Percentiles rank a stretch among this genome's conserved stretches.
Conservation (phyloP, 92 coral and sea anemone genomes). For the Epizoanthus scotinus region DNA sequence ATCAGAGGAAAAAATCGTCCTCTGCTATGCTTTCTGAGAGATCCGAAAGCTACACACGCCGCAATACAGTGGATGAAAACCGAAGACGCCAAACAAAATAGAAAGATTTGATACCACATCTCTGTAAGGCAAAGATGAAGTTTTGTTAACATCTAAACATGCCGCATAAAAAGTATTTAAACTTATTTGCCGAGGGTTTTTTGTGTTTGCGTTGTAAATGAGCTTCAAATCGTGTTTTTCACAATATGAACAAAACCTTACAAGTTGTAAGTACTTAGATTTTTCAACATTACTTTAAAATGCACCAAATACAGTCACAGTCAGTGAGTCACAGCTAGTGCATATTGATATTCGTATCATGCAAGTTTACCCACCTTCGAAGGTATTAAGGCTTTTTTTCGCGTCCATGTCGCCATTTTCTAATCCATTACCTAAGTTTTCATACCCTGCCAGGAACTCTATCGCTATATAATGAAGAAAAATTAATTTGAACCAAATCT, state of each 20-base stretch:
- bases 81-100: constrained; percentile 91
- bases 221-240: background rate
- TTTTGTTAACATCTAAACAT: too few species aligned
- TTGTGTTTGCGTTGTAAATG: background rate
- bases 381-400: constrained; percentile 3
- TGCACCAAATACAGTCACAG: too few species aligned
- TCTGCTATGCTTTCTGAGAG: constrained; percentile 81
- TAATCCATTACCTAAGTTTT: constrained; percentile 37
- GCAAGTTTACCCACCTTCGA: constrained; percentile 30
- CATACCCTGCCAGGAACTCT: background rate
- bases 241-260: background rate
- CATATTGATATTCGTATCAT: background rate
- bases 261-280: background rate
- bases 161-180: background rate
- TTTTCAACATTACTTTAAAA: too few species aligned
- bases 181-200: too few species aligned
- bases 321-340: too few species aligned
- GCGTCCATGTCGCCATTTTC: constrained; percentile 47
- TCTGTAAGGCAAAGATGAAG: too few species aligned
- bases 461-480: background rate
- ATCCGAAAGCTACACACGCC: constrained; percentile 83
- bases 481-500: background rate
- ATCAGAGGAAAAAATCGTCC: constrained; percentile 88
- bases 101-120: constrained; percentile 97
- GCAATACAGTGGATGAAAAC: constrained; percentile 95